Conservation (phyloP, 1,140 invertebrate species). For the Drosophila nannoptera region DNA sequence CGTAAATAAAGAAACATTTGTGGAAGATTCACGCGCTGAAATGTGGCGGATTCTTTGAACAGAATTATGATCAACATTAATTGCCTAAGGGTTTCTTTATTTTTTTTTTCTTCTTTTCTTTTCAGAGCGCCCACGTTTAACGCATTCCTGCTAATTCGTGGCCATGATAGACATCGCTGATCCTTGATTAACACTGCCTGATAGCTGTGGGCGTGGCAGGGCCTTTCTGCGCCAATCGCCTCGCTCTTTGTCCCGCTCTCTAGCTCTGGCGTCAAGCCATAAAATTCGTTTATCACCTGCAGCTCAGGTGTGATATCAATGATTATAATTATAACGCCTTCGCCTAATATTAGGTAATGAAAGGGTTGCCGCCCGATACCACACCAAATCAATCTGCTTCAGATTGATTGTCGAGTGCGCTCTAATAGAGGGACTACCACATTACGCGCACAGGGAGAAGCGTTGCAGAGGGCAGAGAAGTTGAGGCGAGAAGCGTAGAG, state of each 20-base stretch:
- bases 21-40: conserved; percentile 50
- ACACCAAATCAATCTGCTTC: conserved; percentile 44
- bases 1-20: conserved; percentile 65
- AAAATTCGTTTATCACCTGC: conserved; percentile 71
- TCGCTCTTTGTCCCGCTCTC: conserved; percentile 1
- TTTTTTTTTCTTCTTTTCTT: background rate
- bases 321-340: conserved; percentile 63
- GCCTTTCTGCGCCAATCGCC: conserved; percentile 39
- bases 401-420: conserved; percentile 31
- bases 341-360: conserved; percentile 44
- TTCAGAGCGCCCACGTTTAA: conserved; percentile 59
- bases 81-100: conserved; percentile 34
- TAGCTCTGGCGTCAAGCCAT: conserved; percentile 67
- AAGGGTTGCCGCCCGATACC: conserved; percentile 49
- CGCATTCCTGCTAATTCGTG: conserved; percentile 70
- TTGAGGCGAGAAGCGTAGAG: background rate
- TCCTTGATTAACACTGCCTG: conserved; percentile 60
- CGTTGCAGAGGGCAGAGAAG: no score
- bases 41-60: conserved; percentile 63
- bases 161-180: conserved; percentile 42
- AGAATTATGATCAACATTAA: conserved; percentile 29
- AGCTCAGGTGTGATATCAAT: conserved; percentile 63
- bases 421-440: conserved; percentile 17
- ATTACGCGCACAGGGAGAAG: conserved; percentile 5
- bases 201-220: conserved; percentile 33